Conservation (phyloP, 2,113 vertebrate genomes). For the Pseudopodoces humilis region DNA sequence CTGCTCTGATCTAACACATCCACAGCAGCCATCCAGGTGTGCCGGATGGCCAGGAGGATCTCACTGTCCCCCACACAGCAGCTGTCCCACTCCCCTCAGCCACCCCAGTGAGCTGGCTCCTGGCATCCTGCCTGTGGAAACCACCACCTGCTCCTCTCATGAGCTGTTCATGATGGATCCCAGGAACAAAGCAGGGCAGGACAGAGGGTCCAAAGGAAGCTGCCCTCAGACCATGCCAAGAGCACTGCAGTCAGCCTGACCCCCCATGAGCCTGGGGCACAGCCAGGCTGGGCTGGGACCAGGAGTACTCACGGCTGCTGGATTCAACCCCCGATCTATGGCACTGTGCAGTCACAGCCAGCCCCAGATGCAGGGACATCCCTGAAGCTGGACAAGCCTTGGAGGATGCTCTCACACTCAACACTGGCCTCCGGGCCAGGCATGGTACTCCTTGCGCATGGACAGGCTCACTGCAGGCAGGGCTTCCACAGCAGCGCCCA, state of each 20-base stretch:
- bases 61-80: background rate
- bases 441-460: fast-evolving
- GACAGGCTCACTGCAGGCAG: background rate
- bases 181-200: background rate
- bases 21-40: background rate
- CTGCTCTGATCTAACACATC: background rate
- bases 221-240: fast-evolving
- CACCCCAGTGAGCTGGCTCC: background rate
- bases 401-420: background rate
- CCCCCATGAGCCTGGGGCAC: fast-evolving
- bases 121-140: background rate
- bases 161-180: fast-evolving
- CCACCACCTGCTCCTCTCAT: background rate
- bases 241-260: background rate
- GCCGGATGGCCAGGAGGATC: background rate
- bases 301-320: background rate
- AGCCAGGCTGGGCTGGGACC: fast-evolving
- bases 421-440: background rate
- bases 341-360: fast-evolving
- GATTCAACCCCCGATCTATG: background rate
- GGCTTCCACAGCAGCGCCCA: fast-evolving
- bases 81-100: background rate
- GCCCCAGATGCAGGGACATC: fast-evolving
- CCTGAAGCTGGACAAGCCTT: background rate
- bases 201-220: background rate